Percentiles rank a stretch among this genome's conserved stretches.
Evolutionary conservation across 2,888 invertebrate genomes (phyloP).

Genomic region (Chalcosyrphus nemorum): DNA sequence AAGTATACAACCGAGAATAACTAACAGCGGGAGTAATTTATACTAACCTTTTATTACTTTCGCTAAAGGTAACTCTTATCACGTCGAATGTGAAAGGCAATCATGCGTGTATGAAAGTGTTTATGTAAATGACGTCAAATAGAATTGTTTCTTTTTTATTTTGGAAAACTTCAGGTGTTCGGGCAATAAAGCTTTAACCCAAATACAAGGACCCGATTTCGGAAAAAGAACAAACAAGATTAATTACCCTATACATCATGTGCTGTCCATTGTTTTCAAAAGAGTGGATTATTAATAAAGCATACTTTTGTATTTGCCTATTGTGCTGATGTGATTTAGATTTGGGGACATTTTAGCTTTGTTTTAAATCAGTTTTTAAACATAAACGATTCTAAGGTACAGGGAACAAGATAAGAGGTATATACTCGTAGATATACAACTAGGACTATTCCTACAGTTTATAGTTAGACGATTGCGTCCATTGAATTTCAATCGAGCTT

Average conservation of each 20-base stretch:
- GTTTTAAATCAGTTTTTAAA: too few species aligned
- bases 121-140: conserved; percentile 50
- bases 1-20: conserved; percentile 21
- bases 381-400: too few species aligned
- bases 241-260: conserved; percentile 43
- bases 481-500: too few species aligned
- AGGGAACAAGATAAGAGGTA: too few species aligned
- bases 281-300: conserved; percentile 15
- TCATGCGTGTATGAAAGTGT: conserved; percentile 37
- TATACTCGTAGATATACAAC: too few species aligned
- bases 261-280: conserved; percentile 30
- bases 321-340: too few species aligned
- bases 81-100: conserved; percentile 15
- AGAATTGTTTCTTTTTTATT: conserved; percentile 21
- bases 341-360: too few species aligned
- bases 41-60: conserved; percentile 56
- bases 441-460: too few species aligned
- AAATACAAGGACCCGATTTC: conserved; percentile 26
- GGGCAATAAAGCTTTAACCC: conserved; percentile 12
- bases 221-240: conserved; percentile 17
- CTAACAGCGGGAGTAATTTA: conserved; percentile 16
- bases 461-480: too few species aligned
- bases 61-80: conserved; percentile 30
- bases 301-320: background rate
- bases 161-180: conserved; percentile 6